Evolutionary conservation across 2,888 invertebrate genomes (phyloP).

Genomic region (Brachylomia viminalis): DNA sequence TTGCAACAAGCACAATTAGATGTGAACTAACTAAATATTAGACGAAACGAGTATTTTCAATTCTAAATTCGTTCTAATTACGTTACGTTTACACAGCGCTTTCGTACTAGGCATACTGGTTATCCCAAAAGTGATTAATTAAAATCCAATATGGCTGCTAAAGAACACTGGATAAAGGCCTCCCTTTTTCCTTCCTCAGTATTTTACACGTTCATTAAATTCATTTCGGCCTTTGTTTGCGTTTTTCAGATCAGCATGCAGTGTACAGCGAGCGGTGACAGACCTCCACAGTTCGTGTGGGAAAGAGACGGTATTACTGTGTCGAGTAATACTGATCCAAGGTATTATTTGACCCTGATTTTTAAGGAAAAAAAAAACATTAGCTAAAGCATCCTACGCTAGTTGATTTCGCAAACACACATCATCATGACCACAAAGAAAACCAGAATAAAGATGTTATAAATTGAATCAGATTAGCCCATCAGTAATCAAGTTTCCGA

Average conservation of each 20-base stretch:
- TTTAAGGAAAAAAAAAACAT: background rate
- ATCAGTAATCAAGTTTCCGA: too few species aligned
- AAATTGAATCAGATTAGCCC: too few species aligned
- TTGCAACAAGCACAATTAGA: too few species aligned
- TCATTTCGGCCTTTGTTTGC: background rate
- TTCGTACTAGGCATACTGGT: background rate
- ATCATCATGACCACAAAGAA: too few species aligned
- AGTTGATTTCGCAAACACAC: too few species aligned
- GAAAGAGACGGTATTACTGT: conserved; percentile 85
- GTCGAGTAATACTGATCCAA: conserved; percentile 85
- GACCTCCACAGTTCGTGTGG: conserved; percentile 87
- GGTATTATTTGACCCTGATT: conserved; percentile 71
- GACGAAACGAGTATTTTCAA: background rate
- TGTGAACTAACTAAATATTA: too few species aligned
- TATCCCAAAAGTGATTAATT: background rate
- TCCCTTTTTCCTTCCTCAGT: rapidly evolving
- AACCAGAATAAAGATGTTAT: too few species aligned
- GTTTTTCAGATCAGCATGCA: conserved; percentile 85
- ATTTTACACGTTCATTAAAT: too few species aligned
- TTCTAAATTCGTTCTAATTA: background rate
- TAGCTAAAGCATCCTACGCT: background rate
- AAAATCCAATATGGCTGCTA: background rate
- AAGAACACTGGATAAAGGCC: background rate
- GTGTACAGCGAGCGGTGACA: conserved; percentile 83
- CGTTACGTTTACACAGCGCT: background rate